Base-by-base conservation (phyloP, 2,113 vertebrate species). In the Nyctibius bracteatus region DNA sequence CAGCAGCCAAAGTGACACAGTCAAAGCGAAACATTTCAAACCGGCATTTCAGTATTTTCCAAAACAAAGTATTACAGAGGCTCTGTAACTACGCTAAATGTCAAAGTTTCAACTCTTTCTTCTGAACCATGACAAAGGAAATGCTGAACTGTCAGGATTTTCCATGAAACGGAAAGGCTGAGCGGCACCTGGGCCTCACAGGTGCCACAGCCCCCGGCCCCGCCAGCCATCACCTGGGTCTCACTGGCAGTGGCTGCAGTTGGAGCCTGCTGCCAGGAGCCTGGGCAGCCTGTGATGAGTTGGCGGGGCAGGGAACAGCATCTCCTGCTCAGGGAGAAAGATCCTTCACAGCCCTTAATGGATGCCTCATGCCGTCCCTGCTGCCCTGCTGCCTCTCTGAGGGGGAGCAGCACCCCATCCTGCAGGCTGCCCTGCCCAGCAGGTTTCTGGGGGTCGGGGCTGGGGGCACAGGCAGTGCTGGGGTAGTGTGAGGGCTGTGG, bases 141-240 rank as follows among this genome's bases (percentile, higher is more conserved):
- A 35, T 4, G 5, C 71, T 59, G 46, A 84, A 89, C 35, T 52
- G 68, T 86, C 90, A 67, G 46, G 71, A 74, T 93, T 95, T 95
- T 73, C 65, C 75, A 52, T 2, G 2, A 39, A 86, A 63, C 0
- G 0, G 88, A 96, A 83, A 81, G 63, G 44, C 39, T 44, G 71
- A 93, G 51, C 0, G 0, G 62, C 41, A 43, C 21, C 58, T 1
- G 2, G 24, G 31, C 39, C 37, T 30, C 5, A 0, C 0, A 9
- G 72, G 51, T 54, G n/a, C 22, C 10, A 2, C 0, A 8, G 31
- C 13, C 67, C 28, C 27, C 46, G 51, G 39, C 41, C 58, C n/a
- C 0, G 0, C 44, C 3, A 2, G 52, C 46, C 1, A 0, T 6
- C 59, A 15, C 13, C 30, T 55, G 28, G 21, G 23, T 46, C 15